These are phyloP conservation scores for Grammomys surdaster DNA, from an alignment of 2,113 vertebrate species.

Conservation along the genomic window DNA sequence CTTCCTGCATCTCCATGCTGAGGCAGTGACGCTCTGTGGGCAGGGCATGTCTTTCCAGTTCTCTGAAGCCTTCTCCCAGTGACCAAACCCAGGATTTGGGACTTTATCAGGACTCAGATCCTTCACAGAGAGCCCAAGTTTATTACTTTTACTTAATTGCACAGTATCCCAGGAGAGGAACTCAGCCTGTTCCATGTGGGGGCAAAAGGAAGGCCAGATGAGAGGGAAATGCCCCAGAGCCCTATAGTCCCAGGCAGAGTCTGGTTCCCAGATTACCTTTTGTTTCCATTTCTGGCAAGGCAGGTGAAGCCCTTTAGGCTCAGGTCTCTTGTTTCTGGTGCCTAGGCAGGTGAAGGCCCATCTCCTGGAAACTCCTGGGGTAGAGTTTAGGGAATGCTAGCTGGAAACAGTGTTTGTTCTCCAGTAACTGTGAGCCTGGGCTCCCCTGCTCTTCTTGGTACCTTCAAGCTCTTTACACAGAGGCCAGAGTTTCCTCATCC, in stretches of 20 bases:
- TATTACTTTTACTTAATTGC: background rate
- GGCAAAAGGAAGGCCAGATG: background rate
- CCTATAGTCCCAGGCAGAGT: background rate
- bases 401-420: background rate
- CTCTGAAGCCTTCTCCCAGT: background rate
- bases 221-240: background rate
- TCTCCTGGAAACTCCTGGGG: background rate
- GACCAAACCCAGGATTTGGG: background rate
- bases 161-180: background rate
- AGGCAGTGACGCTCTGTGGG: background rate
- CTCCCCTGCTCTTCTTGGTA: too few relatives aligned
- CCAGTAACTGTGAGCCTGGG: background rate
- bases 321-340: background rate
- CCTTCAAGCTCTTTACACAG: background rate
- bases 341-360: background rate
- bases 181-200: background rate
- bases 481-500: background rate
- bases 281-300: constrained; percentile 24
- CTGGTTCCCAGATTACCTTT: background rate
- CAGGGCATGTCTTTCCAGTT: background rate
- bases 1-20: background rate
- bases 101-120: background rate
- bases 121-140: background rate
- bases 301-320: background rate
- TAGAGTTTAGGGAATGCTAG: rapidly evolving